These are phyloP conservation scores for Mesembrinibis cayennensis DNA, from an alignment of 2,113 vertebrate genomes.

Conservation along the genomic window DNA sequence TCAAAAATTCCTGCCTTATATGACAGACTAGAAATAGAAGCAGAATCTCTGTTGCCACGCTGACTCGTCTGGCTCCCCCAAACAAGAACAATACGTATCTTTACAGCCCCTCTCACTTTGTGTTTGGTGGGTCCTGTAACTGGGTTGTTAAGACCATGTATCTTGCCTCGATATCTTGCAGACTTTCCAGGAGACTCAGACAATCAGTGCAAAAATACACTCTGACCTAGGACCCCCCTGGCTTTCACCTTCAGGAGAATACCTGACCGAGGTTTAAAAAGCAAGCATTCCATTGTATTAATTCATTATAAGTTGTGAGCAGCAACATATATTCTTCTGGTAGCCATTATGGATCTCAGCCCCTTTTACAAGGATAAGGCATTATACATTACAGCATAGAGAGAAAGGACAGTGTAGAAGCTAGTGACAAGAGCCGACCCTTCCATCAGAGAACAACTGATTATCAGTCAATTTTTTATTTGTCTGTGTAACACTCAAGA, in stretches of 20 bases:
- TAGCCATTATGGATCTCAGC: neutral
- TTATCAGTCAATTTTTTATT: slow-evolving; percentile 28
- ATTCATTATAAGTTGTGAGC: neutral
- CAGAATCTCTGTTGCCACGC: neutral
- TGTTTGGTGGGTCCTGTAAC: neutral
- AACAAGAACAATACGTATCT: neutral
- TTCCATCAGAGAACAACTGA: slow-evolving; percentile 8
- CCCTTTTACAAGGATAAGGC: neutral
- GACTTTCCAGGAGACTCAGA: neutral
- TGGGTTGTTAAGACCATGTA: neutral
- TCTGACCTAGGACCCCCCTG: neutral
- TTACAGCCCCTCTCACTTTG: neutral
- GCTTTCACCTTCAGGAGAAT: neutral
- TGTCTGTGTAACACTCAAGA: neutral
- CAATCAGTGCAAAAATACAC: neutral
- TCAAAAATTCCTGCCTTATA: neutral
- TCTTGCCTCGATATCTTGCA: neutral
- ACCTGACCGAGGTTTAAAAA: neutral
- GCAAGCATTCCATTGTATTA: neutral
- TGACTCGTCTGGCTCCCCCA: neutral
- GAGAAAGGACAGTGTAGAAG: neutral
- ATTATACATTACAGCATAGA: neutral
- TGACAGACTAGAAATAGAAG: neutral
- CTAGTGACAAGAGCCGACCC: neutral
- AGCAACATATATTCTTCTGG: neutral